Evolutionary conservation across 1,140 invertebrate species (phyloP), one percentile per base, ranked within the genome.

Genomic region (Bombyx mori): DNA sequence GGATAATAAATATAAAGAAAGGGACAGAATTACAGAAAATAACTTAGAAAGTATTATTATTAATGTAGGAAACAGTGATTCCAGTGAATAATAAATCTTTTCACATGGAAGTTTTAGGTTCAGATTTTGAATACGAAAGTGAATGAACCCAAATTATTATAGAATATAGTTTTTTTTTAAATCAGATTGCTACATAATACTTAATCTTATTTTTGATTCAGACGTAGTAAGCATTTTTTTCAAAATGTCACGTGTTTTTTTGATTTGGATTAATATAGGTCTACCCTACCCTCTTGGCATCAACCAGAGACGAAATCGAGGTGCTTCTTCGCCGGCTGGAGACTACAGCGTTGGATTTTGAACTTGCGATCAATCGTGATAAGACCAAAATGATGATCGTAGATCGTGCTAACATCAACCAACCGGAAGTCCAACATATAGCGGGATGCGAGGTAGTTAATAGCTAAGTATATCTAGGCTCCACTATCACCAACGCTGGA

Each of bases 21-120:
- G 12, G 12, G 12, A 18, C 12, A 18, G 12, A 18, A 18, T 18
- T 18, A 18, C 12, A 35, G 56, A 62, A 57, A 43, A 62, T 10
- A 46, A 57, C 22, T 54, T 62, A 45, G 60, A 62, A 53, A 54
- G 26, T 12, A 57, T 57, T 48, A 54, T 62, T 8, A 62, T 62
- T 7, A 62, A 57, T 62, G 26, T 62, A 8, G 44, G 60, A 44
- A 47, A 49, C 12, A 57, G 54, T 46, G 46, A 57, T 42, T 7
- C 55, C 44, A 57, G 44, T 62, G 56, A 54, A 8, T 44, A 53
- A 60, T 44, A 53, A 54, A 54, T 18, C 12, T 18, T 18, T 18
- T 18, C 12, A 18, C 1, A 18, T 18, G 12, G 12, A 18, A 18
- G 12, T 59, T n/a, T 59, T 59, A 52, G 56, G 52, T 9, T 58